Evolutionary conservation across 2,888 invertebrate genomes (phyloP).

Genomic region (Amphipoea oculea): DNA sequence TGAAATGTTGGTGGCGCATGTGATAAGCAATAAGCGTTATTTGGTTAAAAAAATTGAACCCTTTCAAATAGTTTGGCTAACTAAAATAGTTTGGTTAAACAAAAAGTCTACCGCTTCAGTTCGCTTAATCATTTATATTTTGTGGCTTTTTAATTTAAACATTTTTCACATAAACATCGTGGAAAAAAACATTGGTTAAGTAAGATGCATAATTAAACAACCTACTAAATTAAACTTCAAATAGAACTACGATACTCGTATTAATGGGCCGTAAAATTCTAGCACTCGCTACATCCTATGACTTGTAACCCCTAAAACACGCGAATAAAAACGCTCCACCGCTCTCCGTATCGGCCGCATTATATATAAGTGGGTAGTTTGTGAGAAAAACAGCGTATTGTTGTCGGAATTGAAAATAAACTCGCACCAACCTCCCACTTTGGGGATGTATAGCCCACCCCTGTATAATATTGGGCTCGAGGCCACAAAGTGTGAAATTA

Average conservation of each 20-base stretch:
- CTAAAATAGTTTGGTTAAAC: not conserved
- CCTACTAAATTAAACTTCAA: not conserved
- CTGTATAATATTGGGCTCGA: conserved; percentile 69
- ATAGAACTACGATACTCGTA: not conserved
- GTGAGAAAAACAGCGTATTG: conserved; percentile 87
- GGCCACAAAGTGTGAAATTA: conserved; percentile 33
- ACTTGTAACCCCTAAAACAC: conserved; percentile 53
- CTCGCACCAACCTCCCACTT: conserved; percentile 70
- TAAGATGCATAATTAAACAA: not conserved
- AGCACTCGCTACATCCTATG: conserved; percentile 52
- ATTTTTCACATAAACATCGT: not conserved
- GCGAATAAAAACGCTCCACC: conserved; percentile 81
- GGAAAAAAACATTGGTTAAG: rapidly evolving
- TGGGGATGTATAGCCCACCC: conserved; percentile 71
- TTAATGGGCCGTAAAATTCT: not conserved
- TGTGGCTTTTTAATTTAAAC: not conserved
- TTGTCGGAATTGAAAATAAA: conserved; percentile 89
- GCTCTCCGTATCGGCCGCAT: conserved; percentile 84
- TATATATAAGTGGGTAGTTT: conserved; percentile 89
- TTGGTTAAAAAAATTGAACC: not conserved
- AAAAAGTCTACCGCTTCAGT: not conserved
- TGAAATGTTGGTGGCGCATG: conserved; percentile 57
- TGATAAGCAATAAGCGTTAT: conserved; percentile 32
- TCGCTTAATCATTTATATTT: not conserved
- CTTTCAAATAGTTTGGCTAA: no score